Evolutionary conservation across 2,113 vertebrate species (phyloP), one percentile per base, ranked within the genome.

Genomic region (Pipa parva): DNA sequence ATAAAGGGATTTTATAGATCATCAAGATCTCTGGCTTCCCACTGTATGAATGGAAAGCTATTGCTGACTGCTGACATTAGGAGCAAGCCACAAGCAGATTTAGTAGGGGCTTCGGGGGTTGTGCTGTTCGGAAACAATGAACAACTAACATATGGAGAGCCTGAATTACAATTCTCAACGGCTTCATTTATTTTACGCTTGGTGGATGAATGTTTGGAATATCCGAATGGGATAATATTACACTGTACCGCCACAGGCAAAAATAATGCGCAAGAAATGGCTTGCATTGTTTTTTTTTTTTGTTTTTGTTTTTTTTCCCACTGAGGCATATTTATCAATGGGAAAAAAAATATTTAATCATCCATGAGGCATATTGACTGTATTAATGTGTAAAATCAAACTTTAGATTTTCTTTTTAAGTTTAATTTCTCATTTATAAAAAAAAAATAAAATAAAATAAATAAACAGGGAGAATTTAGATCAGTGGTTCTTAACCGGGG

Each of bases 1-100:
- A 61, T 61, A 61, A 61, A 60, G 25, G 49, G 21, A 61, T 31
- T 52, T 22, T 33, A 21, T 10, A 20, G 26, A 13, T 45, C 26
- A 56, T 26, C 1, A 20, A 28, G 37, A 29, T 18, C 13, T 15
- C 5, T 36, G 28, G 31, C 11, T 21, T 36, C 31, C 28, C 7
- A 15, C 31, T 58, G 29, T 8, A 36, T 22, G 22, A 26, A 29
- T 3, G 8, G 22, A 36, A 58, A 7, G 28, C n/a, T 11, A 8
- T 22, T 1, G 46, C 46, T 49, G 46, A 9, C 9, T 11, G 46
- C 12, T 12, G 8, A 49, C 9, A 49, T 49, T 49, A 49, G 9
- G 18, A n/a, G n/a, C n/a, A n/a, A n/a, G n/a, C n/a, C n/a, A n/a
- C n/a, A n/a, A n/a, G n/a, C n/a, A n/a, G n/a, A n/a, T n/a, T n/a